Base-by-base conservation (phyloP, 92 coral and sea anemone genomes). In the Zoanthus solanderi region DNA sequence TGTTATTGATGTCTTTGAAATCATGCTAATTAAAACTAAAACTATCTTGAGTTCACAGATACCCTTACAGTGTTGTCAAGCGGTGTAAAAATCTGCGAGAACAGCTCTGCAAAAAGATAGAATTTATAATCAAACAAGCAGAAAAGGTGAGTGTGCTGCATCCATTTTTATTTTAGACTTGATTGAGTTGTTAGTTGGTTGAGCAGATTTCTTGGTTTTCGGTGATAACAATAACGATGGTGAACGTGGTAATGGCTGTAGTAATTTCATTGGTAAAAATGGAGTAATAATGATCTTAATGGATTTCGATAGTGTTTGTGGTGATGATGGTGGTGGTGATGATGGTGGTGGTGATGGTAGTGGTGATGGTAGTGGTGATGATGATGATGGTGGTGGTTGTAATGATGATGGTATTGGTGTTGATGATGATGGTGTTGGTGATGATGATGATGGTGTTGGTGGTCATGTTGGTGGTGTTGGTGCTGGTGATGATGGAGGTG, bases 1-100 rank as follows among this genome's bases (percentile, higher is more conserved):
- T 16, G 23, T n/a, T 76, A 44, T 4, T 76, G 10, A 23, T 29
- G 29, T 34, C 53, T 15, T 7, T 29, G 15, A 9, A 18, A 12
- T n/a, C 11, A 8, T 7, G n/a, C 47, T 76, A 8, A n/a, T 76
- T 3, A 28, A 9, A 30, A 10, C 23, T 42, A 16, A 9, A 23
- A 11, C 9, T 37, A 63, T 15, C 10, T n/a, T 37, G 42, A 37
- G 42, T 37, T 13, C 46, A 9, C 76, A 81, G 85, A 46, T 81
- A 81, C 34, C 85, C 85, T 6, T 81, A 81, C 74, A 81, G 76
- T 48, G 74, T 65, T 81, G 85, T 81, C 30, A 66, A 45, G 23
- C 73, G 54, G 45, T 81, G 85, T 47, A 81, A 81, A 28, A 17
- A 81, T 57, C n/a, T 81, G 75, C 75, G 75, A 46, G 85, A 81